These are phyloP conservation scores for Encarsia formosa DNA, from an alignment of 2,888 invertebrate species.

Conservation along the genomic window DNA sequence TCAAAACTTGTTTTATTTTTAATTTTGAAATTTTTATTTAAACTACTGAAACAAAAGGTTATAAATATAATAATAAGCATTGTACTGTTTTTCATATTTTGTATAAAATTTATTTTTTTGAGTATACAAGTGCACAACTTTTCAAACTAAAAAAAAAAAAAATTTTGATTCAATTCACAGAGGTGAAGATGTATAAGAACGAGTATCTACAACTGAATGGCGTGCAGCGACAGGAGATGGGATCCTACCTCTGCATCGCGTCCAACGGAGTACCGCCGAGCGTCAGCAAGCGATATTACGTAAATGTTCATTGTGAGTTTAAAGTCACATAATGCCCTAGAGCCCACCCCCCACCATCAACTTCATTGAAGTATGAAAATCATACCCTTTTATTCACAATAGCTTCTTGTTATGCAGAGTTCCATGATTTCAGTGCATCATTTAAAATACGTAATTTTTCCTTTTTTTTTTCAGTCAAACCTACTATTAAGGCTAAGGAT, in stretches of 20 bases:
- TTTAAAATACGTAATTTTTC: background rate
- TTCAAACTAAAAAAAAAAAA: background rate
- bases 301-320: conserved; percentile 64
- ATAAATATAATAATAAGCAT: no score
- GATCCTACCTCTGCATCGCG: conserved; percentile 79
- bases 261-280: conserved; percentile 79
- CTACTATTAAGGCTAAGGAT: conserved; percentile 79
- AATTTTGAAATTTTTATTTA: no score
- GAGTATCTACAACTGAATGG: conserved; percentile 68
- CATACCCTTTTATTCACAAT: no score
- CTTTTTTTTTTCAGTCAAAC: conserved; percentile 65
- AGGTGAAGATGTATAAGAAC: conserved; percentile 61
- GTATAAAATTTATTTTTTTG: no score
- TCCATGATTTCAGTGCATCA: no score
- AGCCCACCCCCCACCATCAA: background rate
- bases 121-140: no score
- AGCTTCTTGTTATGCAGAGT: no score
- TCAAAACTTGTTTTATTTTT: no score
- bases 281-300: conserved; percentile 78
- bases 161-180: background rate
- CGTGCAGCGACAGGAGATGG: conserved; percentile 79
- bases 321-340: background rate
- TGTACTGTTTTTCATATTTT: no score
- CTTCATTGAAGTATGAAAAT: no score
- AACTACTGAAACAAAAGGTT: no score